Evolutionary conservation across 1,140 invertebrate species (phyloP).

Genomic region (Zaprionus ghesquierei): DNA sequence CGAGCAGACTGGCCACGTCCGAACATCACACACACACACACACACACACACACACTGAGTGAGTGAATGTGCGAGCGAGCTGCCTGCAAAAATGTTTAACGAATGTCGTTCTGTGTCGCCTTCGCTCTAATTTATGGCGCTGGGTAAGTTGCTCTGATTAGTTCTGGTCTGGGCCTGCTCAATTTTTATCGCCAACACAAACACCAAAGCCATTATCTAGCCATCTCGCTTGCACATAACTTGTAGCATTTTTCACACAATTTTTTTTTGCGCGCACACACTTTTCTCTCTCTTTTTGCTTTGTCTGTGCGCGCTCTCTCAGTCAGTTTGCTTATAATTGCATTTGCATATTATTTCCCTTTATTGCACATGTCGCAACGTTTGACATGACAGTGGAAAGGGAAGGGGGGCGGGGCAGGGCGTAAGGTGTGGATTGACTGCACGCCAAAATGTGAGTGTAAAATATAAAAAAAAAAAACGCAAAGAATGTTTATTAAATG

Average conservation of each 20-base stretch:
- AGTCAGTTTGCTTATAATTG: slow-evolving; percentile 73
- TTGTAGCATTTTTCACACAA: not conserved
- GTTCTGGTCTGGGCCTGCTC: slow-evolving; percentile 16
- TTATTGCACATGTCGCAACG: slow-evolving; percentile 75
- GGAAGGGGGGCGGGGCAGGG: not conserved
- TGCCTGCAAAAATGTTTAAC: slow-evolving; percentile 64
- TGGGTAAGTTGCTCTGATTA: slow-evolving; percentile 76
- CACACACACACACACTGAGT: slow-evolving; percentile 30
- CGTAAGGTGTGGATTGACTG: not conserved
- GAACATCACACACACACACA: slow-evolving; percentile 46
- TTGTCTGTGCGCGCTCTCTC: slow-evolving; percentile 33
- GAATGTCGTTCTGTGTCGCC: slow-evolving; percentile 55
- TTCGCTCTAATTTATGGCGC: slow-evolving; percentile 75
- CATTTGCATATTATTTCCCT: slow-evolving; percentile 80
- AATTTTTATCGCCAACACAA: slow-evolving; percentile 57
- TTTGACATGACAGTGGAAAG: slow-evolving; percentile 58
- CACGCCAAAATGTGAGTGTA: not conserved
- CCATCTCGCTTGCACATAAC: not conserved
- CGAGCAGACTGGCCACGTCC: slow-evolving; percentile 38
- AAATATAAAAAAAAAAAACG: not conserved
- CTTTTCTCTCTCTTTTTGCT: not conserved
- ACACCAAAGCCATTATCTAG: not conserved
- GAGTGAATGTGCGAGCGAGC: no score
- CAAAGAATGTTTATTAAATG: slow-evolving; percentile 74
- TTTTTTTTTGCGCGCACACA: not conserved